Evolutionary conservation across 53 echinoderm and acorn worm species (phyloP).

Genomic region (Mesocentrotus franciscanus): DNA sequence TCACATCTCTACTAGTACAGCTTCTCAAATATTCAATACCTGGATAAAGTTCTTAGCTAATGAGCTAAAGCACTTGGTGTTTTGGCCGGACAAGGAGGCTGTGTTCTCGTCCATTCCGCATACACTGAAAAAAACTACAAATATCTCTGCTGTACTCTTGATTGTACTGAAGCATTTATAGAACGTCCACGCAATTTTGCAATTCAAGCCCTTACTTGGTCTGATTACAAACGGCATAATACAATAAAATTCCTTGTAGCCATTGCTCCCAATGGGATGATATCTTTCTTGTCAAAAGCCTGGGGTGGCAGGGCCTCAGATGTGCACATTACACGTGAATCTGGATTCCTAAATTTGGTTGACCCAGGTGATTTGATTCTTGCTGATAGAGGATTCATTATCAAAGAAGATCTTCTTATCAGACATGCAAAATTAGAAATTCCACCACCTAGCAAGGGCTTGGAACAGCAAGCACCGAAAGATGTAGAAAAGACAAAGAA

Average conservation of each 20-base stretch:
- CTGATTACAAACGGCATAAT: constrained; percentile 80
- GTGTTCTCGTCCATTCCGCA: constrained; percentile 9
- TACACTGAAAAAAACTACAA: constrained; percentile 47
- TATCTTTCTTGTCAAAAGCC: constrained; percentile 75
- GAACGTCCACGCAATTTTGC: constrained; percentile 61
- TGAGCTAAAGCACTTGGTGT: constrained; percentile 62
- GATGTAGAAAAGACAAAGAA: constrained; percentile 76
- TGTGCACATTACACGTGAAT: constrained; percentile 63
- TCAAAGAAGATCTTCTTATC: constrained; percentile 74
- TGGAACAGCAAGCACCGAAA: constrained; percentile 54
- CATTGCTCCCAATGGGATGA: constrained; percentile 72
- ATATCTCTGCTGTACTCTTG: constrained; percentile 69
- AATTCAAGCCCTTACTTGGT: constrained; percentile 77
- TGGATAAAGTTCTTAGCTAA: constrained; percentile 73
- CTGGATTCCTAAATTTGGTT: constrained; percentile 68
- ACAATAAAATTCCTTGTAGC: constrained; percentile 74
- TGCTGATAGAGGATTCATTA: constrained; percentile 76
- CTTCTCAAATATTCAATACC: constrained; percentile 66
- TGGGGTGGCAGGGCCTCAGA: constrained; percentile 83
- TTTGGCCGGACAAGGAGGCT: constrained; percentile 58
- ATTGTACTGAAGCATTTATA: constrained; percentile 84
- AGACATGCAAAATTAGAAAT: constrained; percentile 71
- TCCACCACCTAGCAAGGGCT: constrained; percentile 71
- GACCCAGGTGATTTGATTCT: constrained; percentile 73
- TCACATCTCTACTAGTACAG: neutral